Base-by-base conservation (phyloP, 35 echinoderm and acorn worm genomes). In the Chiridota heheva region DNA sequence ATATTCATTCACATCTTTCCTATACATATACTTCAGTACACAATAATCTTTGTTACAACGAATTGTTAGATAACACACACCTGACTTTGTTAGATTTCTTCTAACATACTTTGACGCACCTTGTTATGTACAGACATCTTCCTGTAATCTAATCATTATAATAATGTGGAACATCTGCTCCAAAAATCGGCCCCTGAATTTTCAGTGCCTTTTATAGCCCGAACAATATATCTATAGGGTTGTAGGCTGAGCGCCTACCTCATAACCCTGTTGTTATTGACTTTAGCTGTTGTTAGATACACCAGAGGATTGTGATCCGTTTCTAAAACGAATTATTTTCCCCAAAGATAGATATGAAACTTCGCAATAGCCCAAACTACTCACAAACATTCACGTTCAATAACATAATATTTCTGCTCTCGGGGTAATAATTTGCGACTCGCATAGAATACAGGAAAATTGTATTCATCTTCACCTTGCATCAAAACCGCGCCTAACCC, bases 371-470 rank as follows among this genome's bases (percentile, higher is more conserved):
- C 73, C 73, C 73, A 77, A 0, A 77, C 64, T 15, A 83, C 36
- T 1, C 63, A 62, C 32, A 83, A 47, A 72, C 80, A 83, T 55
- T 83, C 80, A 26, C 56, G 57, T 28, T 83, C 80, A 1, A 49
- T 83, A 16, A 49, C 44, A 5, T 62, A 61, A 29, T 72, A 83
- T 17, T 40, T 29, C 5, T 41, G 2, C 64, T 83, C 80, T 16
- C 80, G 5, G 5, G 36, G 42, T 24, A 83, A 28, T 2, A 83
- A 46, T 61, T 83, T 83, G 5, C 64, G 36, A 36, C 36, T 72
- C 5, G 80, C 80, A 83, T 83, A 83, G 1, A 15, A 24, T 12
- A 83, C 34, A 15, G 80, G 80, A 46, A 83, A 83, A 2, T 44
- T 22, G 2, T 46, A 4, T 0, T 42, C 64, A 15, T 35, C 64